These are phyloP conservation scores for Xiphophorus couchianus DNA, from an alignment of 2,113 vertebrate genomes.

Conservation along the genomic window DNA sequence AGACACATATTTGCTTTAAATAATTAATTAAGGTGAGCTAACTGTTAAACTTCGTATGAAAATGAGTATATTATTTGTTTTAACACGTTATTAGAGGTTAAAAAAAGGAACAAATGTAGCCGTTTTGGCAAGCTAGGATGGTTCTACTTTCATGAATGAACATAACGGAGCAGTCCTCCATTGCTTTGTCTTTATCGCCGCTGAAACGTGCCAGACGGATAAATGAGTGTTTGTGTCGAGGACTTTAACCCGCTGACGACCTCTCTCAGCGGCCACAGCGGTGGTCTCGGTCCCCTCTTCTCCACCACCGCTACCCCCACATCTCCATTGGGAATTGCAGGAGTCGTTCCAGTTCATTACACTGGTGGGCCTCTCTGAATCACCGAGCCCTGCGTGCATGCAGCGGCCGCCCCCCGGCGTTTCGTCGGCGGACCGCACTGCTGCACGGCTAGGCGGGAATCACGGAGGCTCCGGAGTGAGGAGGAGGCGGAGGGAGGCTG, in stretches of 20 bases:
- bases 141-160: background rate
- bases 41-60: too few relatives aligned
- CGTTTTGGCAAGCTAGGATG: background rate
- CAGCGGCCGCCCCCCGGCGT: slow-evolving; percentile 74
- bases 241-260: slow-evolving; percentile 57
- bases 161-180: background rate
- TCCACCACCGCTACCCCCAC: slow-evolving; percentile 2
- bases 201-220: slow-evolving; percentile 51
- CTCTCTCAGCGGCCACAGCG: slow-evolving; percentile 54
- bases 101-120: background rate
- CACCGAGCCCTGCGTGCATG: slow-evolving; percentile 74
- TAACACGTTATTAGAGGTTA: background rate
- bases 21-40: too few relatives aligned
- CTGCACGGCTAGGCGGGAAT: slow-evolving; percentile 21
- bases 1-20: too few relatives aligned
- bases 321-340: slow-evolving; percentile 45
- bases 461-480: slow-evolving; percentile 15
- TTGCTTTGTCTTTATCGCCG: slow-evolving; percentile 39
- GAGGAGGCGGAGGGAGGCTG: slow-evolving; percentile 7
- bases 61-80: background rate
- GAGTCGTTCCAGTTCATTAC: slow-evolving; percentile 68
- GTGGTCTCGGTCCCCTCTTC: slow-evolving; percentile 48
- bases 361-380: slow-evolving; percentile 76
- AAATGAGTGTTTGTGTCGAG: slow-evolving; percentile 49
- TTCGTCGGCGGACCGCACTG: slow-evolving; percentile 51